Percentiles rank a stretch among this genome's conserved stretches.
Evolutionary conservation across 2,113 vertebrate genomes (phyloP).

Genomic region (Oncorhynchus mykiss): DNA sequence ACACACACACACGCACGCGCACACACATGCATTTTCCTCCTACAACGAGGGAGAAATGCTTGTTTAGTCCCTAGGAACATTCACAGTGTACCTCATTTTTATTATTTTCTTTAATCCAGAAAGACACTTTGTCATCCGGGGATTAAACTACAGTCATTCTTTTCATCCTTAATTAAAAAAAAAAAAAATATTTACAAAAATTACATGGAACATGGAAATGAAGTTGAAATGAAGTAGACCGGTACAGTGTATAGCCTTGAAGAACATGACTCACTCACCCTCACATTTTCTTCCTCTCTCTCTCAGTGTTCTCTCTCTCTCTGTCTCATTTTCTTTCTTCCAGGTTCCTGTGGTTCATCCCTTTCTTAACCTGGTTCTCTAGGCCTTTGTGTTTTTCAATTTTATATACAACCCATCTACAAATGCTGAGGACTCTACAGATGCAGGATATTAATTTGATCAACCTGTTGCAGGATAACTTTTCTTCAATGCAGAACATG

Average conservation of each 20-base stretch:
- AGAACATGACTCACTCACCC: constrained; percentile 1
- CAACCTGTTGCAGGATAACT: too few relatives aligned
- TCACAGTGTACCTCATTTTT: neutral
- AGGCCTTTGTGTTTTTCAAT: neutral
- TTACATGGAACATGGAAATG: neutral
- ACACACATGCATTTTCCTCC: too few relatives aligned
- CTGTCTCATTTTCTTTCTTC: neutral
- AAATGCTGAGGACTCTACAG: neutral
- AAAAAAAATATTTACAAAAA: neutral
- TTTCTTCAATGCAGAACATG: too few relatives aligned
- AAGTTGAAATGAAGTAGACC: neutral
- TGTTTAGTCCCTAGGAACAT: neutral
- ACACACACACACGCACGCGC: too few relatives aligned
- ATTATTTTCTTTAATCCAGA: neutral
- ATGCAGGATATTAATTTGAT: neutral
- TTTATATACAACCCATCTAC: neutral
- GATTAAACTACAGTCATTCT: constrained; percentile 8
- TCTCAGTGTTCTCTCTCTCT: too few relatives aligned
- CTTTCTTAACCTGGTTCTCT: neutral
- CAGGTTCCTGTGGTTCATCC: neutral
- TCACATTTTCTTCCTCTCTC: neutral
- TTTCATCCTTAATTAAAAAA: neutral
- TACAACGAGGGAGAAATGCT: neutral
- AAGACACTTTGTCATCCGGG: neutral
- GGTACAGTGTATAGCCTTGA: neutral